These are phyloP conservation scores for Steatocranus sp. DNA, from an alignment of 2,797 vertebrate species.

Conservation along the genomic window DNA sequence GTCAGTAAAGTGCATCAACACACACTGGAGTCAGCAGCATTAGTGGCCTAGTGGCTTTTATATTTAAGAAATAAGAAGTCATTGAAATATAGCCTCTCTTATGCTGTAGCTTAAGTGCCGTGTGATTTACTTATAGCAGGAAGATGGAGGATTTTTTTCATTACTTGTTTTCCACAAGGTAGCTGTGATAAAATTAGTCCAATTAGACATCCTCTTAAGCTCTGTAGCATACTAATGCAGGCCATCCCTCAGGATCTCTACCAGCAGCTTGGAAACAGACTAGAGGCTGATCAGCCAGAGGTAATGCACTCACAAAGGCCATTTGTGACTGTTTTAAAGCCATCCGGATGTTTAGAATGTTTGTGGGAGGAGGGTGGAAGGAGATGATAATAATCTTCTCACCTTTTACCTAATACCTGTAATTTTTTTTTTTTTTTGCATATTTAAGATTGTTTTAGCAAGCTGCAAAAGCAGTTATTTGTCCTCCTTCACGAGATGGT, in stretches of 20 bases:
- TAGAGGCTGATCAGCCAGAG: constrained; percentile 38
- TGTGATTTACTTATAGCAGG: constrained; percentile 41
- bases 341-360: constrained; percentile 21
- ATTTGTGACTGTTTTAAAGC: constrained; percentile 41
- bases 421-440: neutral
- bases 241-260: constrained; percentile 30
- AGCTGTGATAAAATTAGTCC: constrained; percentile 59
- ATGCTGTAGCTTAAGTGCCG: constrained; percentile 5
- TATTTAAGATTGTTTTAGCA: neutral
- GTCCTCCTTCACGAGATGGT: neutral
- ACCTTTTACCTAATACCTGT: neutral
- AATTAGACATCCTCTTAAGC: constrained; percentile 54
- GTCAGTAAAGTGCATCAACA: neutral
- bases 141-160: constrained; percentile 29
- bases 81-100: neutral
- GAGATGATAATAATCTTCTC: neutral
- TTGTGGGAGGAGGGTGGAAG: neutral
- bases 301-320: constrained; percentile 29
- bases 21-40: neutral
- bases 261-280: constrained; percentile 44
- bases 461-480: neutral
- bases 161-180: constrained; percentile 45
- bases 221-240: constrained; percentile 63
- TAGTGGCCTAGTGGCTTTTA: neutral
- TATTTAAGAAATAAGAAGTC: neutral